Evolutionary conservation across 30 jellyfish, hydroid and myxozoan genomes (phyloP), one percentile per base, ranked within the genome.

Genomic region (Cassiopea andromeda): DNA sequence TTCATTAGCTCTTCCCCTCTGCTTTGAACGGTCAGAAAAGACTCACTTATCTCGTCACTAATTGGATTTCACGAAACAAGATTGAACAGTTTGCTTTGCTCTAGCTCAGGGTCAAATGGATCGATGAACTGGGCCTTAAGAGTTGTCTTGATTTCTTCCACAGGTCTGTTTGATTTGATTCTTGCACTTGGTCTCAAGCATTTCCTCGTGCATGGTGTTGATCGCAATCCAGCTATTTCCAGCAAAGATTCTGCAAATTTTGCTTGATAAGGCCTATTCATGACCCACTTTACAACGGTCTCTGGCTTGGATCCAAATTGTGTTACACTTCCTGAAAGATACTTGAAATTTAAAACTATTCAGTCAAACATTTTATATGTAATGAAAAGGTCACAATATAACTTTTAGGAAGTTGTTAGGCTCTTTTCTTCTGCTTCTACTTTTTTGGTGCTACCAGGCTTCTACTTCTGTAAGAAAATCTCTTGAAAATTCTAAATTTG

Each of bases 191-290:
- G 85, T 57, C 92, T n/a, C 44, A 70, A 77, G 57, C 68, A 84
- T 84, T 84, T 84, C 71, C 92, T 38, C 16, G 92, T 46, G 18
- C 1, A 9, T 1, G 73, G 48, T 9, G 84, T 71, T n/a, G 46
- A 8, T 1, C 60, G 46, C 10, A 84, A 10, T 16, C 75, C 92
- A 44, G 77, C 43, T 38, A 84, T 84, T 38, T 84, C 92, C 54
- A 69, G 54, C 67, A 84, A 76, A 1, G 82, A 77, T 60, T 75
- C 94, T 2, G 73, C 49, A 66, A 70, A 60, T 44, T 60, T 72
- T 54, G 88, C 60, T 60, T 75, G 94, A 58, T 59, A 70, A 54
- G 94, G 89, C 46, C 94, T 68, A 58, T 86, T 74, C 94, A 75
- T 70, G 19, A 86, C 94, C 83, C 88, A 86, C 69, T 86, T 86